Evolutionary conservation across 2,797 vertebrate species (phyloP).

Genomic region (Nasua narica): DNA sequence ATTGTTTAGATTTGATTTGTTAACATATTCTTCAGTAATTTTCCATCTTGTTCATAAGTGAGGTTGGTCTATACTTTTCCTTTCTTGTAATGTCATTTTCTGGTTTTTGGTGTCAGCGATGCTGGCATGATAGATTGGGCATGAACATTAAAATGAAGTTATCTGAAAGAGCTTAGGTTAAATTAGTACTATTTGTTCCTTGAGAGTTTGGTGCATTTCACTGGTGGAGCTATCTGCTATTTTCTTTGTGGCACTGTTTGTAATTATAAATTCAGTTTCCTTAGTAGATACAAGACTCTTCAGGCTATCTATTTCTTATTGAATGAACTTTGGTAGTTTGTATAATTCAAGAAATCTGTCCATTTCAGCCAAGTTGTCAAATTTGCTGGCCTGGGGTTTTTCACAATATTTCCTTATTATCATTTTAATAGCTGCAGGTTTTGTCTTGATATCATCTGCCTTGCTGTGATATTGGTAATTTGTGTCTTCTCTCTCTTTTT

Average conservation of each 20-base stretch:
- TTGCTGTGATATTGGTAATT: not conserved
- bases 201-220: not conserved
- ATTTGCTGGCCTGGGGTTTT: not conserved
- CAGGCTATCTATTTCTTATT: not conserved
- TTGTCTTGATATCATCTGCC: too few relatives aligned
- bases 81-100: not conserved
- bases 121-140: not conserved
- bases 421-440: not conserved
- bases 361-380: not conserved
- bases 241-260: not conserved
- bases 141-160: not conserved
- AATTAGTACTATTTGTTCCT: not conserved
- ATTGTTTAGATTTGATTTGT: not conserved
- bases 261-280: not conserved
- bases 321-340: not conserved
- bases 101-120: not conserved
- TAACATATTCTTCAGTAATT: not conserved
- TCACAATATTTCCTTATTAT: not conserved
- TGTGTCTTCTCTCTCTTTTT: not conserved
- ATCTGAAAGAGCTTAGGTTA: not conserved
- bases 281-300: not conserved
- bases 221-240: not conserved
- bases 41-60: not conserved
- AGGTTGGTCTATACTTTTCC: not conserved
- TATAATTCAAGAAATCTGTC: not conserved